phyloP scores from a whole-genome alignment of 2,113 vertebrate species.

The Phrynosoma platyrhinos region DNA sequence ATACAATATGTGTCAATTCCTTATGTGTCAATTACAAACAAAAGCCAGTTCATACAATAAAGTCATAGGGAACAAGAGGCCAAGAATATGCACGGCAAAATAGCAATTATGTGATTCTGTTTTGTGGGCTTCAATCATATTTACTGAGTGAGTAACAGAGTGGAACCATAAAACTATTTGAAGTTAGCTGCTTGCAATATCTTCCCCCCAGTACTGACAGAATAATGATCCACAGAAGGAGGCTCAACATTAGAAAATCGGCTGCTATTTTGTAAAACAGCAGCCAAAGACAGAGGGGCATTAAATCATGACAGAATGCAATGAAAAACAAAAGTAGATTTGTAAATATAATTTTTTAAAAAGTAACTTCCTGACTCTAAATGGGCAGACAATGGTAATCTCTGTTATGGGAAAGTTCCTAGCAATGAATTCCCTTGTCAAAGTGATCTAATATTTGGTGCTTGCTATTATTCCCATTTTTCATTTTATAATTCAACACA shows the following conservation, averaged over 20 bases:
- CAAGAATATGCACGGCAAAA: rapidly evolving
- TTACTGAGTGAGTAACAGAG: constrained; percentile 35
- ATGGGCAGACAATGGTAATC: constrained; percentile 14
- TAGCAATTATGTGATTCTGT: neutral
- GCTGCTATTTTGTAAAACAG: constrained; percentile 43
- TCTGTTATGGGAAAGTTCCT: constrained; percentile 55
- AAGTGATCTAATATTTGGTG: constrained; percentile 48
- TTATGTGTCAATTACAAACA: neutral
- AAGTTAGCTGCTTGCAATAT: constrained; percentile 15
- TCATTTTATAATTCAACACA: constrained; percentile 41
- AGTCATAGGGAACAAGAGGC: neutral
- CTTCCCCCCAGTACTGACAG: neutral
- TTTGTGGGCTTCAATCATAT: neutral
- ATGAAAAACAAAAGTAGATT: constrained; percentile 48
- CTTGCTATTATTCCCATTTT: constrained; percentile 55
- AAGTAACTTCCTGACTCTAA: constrained; percentile 55
- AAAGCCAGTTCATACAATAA: neutral
- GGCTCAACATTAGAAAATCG: constrained; percentile 4
- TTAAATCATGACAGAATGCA: constrained; percentile 42
- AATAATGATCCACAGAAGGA: constrained; percentile 31
- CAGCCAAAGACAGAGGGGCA: neutral
- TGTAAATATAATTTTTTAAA: constrained; percentile 57
- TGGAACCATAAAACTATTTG: constrained; percentile 22
- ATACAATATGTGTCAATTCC: neutral
- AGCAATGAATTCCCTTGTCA: constrained; percentile 65